phyloP scores from a whole-genome alignment of 1,140 invertebrate species.

The Phortica variegata region DNA sequence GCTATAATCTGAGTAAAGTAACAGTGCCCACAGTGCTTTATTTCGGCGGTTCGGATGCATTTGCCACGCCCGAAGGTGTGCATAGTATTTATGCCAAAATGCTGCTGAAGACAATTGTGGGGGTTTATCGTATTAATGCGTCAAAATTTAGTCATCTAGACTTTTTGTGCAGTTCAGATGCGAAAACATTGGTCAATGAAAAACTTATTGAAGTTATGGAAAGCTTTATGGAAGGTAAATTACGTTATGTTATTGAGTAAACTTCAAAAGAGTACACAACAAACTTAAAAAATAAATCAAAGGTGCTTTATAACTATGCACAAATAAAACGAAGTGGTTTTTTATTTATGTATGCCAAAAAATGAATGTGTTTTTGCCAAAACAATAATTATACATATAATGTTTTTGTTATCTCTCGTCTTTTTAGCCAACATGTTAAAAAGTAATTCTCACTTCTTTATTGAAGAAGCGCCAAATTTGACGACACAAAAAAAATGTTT shows the following conservation, averaged over 20 bases:
- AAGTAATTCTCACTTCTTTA: too few species aligned
- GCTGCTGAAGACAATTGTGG: slow-evolving; percentile 38
- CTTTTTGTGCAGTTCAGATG: slow-evolving; percentile 65
- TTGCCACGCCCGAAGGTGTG: slow-evolving; percentile 64
- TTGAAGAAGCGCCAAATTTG: too few species aligned
- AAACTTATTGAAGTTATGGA: slow-evolving; percentile 53
- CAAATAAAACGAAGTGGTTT: slow-evolving; percentile 24
- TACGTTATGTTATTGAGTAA: slow-evolving; percentile 49
- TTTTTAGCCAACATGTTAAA: too few species aligned
- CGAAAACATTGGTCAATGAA: slow-evolving; percentile 64
- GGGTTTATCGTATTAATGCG: slow-evolving; percentile 56
- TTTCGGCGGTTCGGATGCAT: slow-evolving; percentile 71
- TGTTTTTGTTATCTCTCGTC: too few species aligned
- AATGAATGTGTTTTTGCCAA: too few species aligned
- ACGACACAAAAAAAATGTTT: too few species aligned
- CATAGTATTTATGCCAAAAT: slow-evolving; percentile 60
- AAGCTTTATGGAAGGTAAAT: slow-evolving; percentile 43
- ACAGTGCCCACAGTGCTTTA: slow-evolving; percentile 68
- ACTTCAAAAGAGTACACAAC: too few species aligned
- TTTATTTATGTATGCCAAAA: slow-evolving; percentile 37
- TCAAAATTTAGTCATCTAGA: slow-evolving; percentile 62
- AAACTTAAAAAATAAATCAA: too few species aligned
- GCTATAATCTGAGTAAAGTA: slow-evolving; percentile 63
- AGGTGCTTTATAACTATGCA: too few species aligned
- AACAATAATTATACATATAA: too few species aligned